Evolutionary conservation across 2,113 vertebrate genomes (phyloP), one percentile per base, ranked within the genome.

Genomic region (Argyrosomus japonicus): DNA sequence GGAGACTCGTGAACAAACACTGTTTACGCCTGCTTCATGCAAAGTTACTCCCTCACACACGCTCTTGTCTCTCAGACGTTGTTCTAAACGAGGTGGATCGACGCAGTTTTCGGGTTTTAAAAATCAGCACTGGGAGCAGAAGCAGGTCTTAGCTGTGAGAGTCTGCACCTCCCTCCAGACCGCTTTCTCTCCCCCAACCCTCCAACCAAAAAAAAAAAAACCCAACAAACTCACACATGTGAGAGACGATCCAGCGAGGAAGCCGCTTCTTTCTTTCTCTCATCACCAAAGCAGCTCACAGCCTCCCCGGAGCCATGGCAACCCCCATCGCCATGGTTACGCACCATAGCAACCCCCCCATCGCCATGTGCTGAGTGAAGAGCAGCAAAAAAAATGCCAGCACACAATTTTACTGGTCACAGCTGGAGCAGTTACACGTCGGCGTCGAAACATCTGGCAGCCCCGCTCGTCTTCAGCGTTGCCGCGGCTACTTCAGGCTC

Each of bases 281-380:
- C 68, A 47, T 70, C 81, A 47, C 53, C 68, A 40, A 40, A 40
- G 36, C 36, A 67, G 23, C 77, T 62, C 56, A 23, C 63, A 23
- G 48, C 47, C 14, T 54, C 27, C 45, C 79, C 2, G 58, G n/a
- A 78, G 73, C 87, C 84, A 75, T 89, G 87, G 91, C 74, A 89
- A 92, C 87, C 69, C n/a, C n/a, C 29, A 11, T 91, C 68, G 5
- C 90, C 86, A 74, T 80, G 88, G 90, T 72, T 69, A 92, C 83
- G 14, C 63, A 76, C 68, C 91, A 84, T 88, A 87, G 91, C 86
- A 86, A 91, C n/a, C n/a, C n/a, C 87, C 51, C 75, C 27, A 51
- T 74, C 18, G 3, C 75, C 40, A 32, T 13, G 67, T 83, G 36
- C 36, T 8, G 5, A 40, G 36, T 56, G 68, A 69, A 58, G 64